Base-by-base conservation (phyloP, 2,113 vertebrate species). In the Chaenogobius annularis region DNA sequence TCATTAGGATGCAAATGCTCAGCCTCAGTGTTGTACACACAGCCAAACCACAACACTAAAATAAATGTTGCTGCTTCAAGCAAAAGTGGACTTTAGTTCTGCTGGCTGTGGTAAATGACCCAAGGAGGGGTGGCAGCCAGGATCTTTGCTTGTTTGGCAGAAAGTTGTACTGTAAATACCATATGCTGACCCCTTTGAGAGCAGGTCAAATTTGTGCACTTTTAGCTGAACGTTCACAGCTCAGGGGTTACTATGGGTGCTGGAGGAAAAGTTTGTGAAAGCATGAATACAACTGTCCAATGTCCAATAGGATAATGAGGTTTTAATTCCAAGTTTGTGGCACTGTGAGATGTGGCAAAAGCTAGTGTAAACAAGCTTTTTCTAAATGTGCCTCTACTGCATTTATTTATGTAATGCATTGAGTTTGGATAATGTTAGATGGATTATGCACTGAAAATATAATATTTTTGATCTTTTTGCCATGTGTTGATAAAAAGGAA, bases 121-220 rank as follows among this genome's bases (percentile, higher is more conserved):
- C 54, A 71, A 35, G 19, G 10, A 17, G 65, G 14, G 17, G 44
- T 67, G 58, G 77, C 78, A 31, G 70, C 75, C 35, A 44, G 54
- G 46, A 54, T 66, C 81, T 86, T 68, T 66, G 76, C 74, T 77
- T 48, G 66, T 70, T 52, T 68, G 79, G 73, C 78, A 77, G 66
- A 77, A 85, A 83, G 43, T 72, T 11, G n/a, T 10, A 44, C 68
- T 10, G 23, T 10, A 37, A 73, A 56, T 67, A 35, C 31, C 50
- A 67, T 12, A 37, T 26, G n/a, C 56, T 52, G 77, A 78, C 63
- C 72, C 61, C 55, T 22, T 10, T 35, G 46, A 26, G 47, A 73
- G 15, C 50, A 46, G 70, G 37, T 17, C 2, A 10, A 55, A 52
- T 64, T 61, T 59, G 75, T 50, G 20, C 64, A 66, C 31, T 74